Conservation (phyloP, 2,797 vertebrate species). For the Spinibarbus caldwelli region DNA sequence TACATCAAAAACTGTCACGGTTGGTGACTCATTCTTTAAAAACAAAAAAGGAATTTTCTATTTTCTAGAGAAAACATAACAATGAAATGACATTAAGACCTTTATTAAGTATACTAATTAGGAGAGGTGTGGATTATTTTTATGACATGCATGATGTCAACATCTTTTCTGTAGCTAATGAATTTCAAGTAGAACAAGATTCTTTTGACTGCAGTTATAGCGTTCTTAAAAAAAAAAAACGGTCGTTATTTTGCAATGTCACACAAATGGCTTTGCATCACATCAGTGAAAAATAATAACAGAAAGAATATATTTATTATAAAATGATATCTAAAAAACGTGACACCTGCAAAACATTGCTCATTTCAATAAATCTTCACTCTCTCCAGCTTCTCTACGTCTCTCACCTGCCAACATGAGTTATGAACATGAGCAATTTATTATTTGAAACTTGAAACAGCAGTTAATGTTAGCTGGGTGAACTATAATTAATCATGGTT, state of each 20-base stretch:
- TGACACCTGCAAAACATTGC: constrained; percentile 1
- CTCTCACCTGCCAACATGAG: constrained; percentile 68
- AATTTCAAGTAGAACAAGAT: neutral
- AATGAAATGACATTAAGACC: neutral
- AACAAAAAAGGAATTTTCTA: neutral
- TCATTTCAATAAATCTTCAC: constrained; percentile 50
- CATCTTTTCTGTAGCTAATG: neutral
- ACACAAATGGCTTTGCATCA: constrained; percentile 5
- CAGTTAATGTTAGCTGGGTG: constrained; percentile 60
- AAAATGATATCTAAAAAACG: neutral
- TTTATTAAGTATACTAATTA: neutral
- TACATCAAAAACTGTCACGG: neutral
- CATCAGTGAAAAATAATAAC: neutral
- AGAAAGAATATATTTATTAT: constrained; percentile 1
- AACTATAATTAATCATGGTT: constrained; percentile 63
- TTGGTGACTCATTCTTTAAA: neutral
- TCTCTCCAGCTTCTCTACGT: constrained; percentile 63
- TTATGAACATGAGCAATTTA: constrained; percentile 62
- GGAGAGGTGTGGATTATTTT: neutral
- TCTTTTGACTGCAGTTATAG: neutral
- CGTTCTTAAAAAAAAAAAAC: neutral
- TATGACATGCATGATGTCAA: neutral
- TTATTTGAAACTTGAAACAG: constrained; percentile 69
- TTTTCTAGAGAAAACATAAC: neutral
- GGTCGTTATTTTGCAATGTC: neutral